These are phyloP conservation scores for Okapia johnstoni DNA, from an alignment of 2,113 vertebrate species.

Conservation along the genomic window DNA sequence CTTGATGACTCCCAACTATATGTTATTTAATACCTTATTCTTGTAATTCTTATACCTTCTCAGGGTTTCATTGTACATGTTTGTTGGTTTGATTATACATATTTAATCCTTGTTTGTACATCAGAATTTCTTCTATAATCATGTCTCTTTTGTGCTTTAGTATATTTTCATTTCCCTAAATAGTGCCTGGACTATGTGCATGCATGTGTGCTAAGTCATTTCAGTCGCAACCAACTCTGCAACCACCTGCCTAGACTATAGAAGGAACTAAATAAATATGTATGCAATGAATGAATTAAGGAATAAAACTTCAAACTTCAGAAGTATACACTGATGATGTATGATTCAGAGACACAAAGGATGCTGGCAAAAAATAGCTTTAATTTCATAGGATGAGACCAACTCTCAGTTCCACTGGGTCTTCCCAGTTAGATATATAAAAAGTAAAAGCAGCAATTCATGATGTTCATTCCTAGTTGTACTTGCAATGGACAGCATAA, in stretches of 20 bases:
- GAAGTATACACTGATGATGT: neutral
- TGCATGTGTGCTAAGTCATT: neutral
- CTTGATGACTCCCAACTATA: neutral
- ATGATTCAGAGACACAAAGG: neutral
- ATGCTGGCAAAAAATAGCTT: neutral
- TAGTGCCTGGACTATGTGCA: neutral
- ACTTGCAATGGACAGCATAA: neutral
- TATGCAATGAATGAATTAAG: neutral
- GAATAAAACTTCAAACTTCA: neutral
- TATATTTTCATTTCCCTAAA: neutral
- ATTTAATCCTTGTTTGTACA: neutral
- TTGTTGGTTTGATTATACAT: neutral
- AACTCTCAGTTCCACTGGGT: neutral
- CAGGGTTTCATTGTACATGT: neutral
- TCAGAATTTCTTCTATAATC: neutral
- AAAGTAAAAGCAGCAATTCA: neutral
- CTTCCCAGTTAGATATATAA: neutral
- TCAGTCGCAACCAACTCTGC: rapidly evolving
- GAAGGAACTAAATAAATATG: neutral
- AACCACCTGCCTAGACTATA: neutral
- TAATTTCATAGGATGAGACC: neutral
- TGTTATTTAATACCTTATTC: neutral
- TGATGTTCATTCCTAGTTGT: neutral
- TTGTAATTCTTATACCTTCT: neutral
- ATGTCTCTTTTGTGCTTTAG: neutral